These are phyloP conservation scores for Nestor notabilis DNA, from an alignment of 2,113 vertebrate species.

Conservation along the genomic window DNA sequence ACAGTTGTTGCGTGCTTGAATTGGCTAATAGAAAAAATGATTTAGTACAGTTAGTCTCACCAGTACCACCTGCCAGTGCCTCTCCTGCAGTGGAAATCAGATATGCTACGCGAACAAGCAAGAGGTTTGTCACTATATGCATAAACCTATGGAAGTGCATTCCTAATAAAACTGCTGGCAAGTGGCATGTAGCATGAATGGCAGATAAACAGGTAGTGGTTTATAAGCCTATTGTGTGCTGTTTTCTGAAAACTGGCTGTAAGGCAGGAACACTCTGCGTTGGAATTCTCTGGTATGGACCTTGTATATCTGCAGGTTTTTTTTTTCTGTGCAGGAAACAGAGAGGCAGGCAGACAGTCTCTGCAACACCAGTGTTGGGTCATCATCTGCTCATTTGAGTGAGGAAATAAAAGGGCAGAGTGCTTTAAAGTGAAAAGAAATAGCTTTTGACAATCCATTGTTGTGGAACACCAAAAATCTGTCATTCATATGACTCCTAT, in stretches of 20 bases:
- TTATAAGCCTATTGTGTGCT: not conserved
- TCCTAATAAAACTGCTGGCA: not conserved
- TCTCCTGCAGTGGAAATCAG: not conserved
- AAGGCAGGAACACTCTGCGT: not conserved
- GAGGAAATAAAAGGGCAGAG: constrained; percentile 36
- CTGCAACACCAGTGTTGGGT: not conserved
- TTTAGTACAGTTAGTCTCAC: not conserved
- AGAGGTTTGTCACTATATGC: not conserved
- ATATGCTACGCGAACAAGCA: not conserved
- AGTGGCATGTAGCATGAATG: not conserved
- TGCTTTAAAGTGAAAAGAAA: constrained; percentile 38
- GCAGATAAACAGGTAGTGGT: not conserved
- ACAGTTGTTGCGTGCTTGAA: not conserved
- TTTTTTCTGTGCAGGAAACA: not conserved
- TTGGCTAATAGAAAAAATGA: not conserved
- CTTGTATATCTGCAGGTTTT: not conserved
- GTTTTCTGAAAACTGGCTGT: not conserved
- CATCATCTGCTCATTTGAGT: constrained; percentile 34
- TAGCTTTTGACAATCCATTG: constrained; percentile 27
- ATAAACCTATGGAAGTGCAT: not conserved
- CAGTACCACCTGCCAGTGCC: not conserved
- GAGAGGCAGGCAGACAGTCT: not conserved
- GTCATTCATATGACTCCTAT: constrained; percentile 11
- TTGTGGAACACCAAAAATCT: constrained; percentile 32
- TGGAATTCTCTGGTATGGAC: not conserved